phyloP scores from a whole-genome alignment of 2,888 invertebrate genomes.

The Tenthredo livida region DNA sequence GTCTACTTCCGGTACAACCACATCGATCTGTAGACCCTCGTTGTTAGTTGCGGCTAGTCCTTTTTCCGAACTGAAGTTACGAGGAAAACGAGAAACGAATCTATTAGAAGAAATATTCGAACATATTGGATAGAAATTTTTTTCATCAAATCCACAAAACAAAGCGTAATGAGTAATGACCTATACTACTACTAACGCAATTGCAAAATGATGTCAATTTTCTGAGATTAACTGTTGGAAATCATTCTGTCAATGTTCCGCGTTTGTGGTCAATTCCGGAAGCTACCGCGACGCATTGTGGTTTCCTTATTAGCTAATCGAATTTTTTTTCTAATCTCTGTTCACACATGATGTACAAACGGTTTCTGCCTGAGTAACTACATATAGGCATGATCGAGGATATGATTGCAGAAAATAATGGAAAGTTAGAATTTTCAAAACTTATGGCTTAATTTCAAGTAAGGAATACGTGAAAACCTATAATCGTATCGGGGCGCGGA shows the following conservation, averaged over 20 bases:
- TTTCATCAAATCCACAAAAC: not conserved
- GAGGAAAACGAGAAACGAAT: slow-evolving; percentile 13
- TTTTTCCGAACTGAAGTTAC: not conserved
- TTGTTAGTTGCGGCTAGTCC: slow-evolving; percentile 3
- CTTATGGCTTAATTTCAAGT: not conserved
- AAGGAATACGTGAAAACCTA: slow-evolving; percentile 39
- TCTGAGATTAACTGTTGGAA: not conserved
- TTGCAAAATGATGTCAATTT: not conserved
- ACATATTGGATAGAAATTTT: not conserved
- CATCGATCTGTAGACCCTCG: slow-evolving; percentile 42
- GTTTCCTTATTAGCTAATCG: not conserved
- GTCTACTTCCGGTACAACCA: slow-evolving; percentile 46
- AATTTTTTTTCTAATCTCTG: not conserved
- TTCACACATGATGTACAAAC: not conserved
- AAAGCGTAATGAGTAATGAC: not conserved
- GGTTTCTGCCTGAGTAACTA: not conserved
- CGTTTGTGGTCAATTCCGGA: not conserved
- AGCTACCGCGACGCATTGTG: not conserved
- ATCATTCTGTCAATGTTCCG: not conserved
- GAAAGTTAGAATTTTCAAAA: slow-evolving; percentile 1
- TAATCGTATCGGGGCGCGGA: slow-evolving; percentile 36
- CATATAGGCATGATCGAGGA: not conserved
- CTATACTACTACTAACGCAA: not conserved
- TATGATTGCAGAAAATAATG: not conserved
- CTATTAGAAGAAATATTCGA: not conserved